phyloP scores from a whole-genome alignment of 1,140 invertebrate genomes.

The Lucilia cuprina region DNA sequence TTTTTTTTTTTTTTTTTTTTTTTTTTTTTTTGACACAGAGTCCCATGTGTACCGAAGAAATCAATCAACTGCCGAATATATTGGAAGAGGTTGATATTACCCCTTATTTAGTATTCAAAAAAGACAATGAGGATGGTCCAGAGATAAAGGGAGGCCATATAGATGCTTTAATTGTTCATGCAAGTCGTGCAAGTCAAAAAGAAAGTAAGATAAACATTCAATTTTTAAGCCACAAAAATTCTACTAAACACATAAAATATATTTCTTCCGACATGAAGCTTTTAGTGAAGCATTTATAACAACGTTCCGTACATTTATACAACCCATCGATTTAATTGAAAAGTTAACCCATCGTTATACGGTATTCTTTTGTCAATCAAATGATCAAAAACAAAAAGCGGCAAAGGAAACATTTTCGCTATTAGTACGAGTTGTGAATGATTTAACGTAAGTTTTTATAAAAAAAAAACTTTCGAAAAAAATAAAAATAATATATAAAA shows the following conservation, averaged over 20 bases:
- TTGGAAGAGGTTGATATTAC: conserved; percentile 83
- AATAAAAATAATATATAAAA: not conserved
- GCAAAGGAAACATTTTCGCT: conserved; percentile 87
- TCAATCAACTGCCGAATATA: conserved; percentile 61
- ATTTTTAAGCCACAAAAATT: not conserved
- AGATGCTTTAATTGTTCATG: conserved; percentile 91
- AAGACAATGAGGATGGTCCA: conserved; percentile 83
- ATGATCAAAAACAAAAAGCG: conserved; percentile 76
- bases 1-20: too few species aligned
- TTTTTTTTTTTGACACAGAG: too few species aligned
- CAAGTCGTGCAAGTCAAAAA: conserved; percentile 76
- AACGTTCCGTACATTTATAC: conserved; percentile 94
- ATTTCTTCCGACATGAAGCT: conserved; percentile 50
- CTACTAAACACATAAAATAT: not conserved
- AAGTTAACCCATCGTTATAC: conserved; percentile 81
- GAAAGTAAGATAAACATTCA: conserved; percentile 56
- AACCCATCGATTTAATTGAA: conserved; percentile 84
- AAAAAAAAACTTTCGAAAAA: too few species aligned
- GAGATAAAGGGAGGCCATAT: conserved; percentile 89
- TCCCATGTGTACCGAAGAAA: conserved; percentile 6
- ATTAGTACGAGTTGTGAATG: conserved; percentile 89
- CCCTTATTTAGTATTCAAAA: conserved; percentile 79
- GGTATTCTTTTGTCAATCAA: conserved; percentile 79
- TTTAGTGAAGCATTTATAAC: conserved; percentile 97
- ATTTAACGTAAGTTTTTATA: conserved; percentile 81